Conservation (phyloP, 2,797 vertebrate genomes). For the Notolepis coatsorum region DNA sequence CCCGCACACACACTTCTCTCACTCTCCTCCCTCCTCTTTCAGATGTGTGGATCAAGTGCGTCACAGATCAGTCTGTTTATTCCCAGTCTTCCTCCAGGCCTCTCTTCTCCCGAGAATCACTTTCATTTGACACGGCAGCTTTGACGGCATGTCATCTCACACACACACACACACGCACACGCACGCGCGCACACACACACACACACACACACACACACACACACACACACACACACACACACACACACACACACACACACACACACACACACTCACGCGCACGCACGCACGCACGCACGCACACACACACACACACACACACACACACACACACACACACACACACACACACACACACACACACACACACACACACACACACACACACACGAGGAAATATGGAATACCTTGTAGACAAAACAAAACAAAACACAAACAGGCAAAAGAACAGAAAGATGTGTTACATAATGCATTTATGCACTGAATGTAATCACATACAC, state of each 20-base stretch:
- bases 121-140: conserved; percentile 69
- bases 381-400: conserved; percentile 6
- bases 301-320: too few relatives aligned
- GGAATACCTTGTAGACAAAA: not conserved
- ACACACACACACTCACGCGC: too few relatives aligned
- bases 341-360: conserved; percentile 34
- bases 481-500: conserved; percentile 1
- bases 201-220: conserved; percentile 5
- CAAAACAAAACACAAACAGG: not conserved
- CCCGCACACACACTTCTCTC: too few relatives aligned
- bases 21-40: conserved; percentile 33
- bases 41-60: conserved; percentile 71
- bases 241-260: not conserved
- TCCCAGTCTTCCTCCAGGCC: conserved; percentile 70
- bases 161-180: conserved; percentile 36
- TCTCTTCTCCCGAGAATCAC: conserved; percentile 68
- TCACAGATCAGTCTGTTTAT: conserved; percentile 75
- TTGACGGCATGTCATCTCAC: conserved; percentile 71
- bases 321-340: conserved; percentile 18
- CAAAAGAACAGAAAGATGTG: not conserved
- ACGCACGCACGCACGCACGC: too few relatives aligned
- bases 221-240: not conserved
- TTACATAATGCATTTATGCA: not conserved
- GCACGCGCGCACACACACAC: conserved; percentile 12
- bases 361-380: conserved; percentile 4